Evolutionary conservation across 2,888 invertebrate species (phyloP).

Genomic region (Chalcosyrphus nemorum): DNA sequence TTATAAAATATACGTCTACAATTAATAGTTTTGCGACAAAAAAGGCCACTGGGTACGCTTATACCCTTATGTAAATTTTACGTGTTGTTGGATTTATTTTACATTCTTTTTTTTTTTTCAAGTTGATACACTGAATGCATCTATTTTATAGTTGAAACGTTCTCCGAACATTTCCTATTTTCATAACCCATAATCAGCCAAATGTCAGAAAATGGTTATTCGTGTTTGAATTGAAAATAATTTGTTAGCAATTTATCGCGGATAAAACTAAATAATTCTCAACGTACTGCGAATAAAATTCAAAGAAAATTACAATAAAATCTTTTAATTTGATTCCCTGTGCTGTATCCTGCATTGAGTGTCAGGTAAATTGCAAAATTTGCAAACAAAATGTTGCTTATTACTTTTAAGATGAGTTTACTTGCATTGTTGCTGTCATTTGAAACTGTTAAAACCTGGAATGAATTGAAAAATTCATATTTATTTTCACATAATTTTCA

Average conservation of each 20-base stretch:
- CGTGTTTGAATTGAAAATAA: slow-evolving; percentile 41
- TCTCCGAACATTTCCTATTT: slow-evolving; percentile 7
- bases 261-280: background rate
- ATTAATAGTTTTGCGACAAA: no score
- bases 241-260: background rate
- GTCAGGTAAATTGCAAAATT: background rate
- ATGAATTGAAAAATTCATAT: background rate
- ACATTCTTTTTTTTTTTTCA: no score
- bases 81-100: no score
- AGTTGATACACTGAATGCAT: background rate
- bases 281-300: background rate
- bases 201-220: slow-evolving; percentile 27
- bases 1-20: no score
- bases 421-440: slow-evolving; percentile 16
- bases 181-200: background rate
- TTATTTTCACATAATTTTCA: background rate
- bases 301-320: background rate
- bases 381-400: background rate
- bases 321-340: background rate
- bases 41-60: no score
- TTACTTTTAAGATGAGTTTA: background rate
- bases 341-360: background rate
- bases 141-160: background rate
- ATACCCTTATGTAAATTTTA: no score
- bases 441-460: slow-evolving; percentile 3